Conservation (phyloP, 1,140 invertebrate species). For the Diabrotica undecimpunctata region DNA sequence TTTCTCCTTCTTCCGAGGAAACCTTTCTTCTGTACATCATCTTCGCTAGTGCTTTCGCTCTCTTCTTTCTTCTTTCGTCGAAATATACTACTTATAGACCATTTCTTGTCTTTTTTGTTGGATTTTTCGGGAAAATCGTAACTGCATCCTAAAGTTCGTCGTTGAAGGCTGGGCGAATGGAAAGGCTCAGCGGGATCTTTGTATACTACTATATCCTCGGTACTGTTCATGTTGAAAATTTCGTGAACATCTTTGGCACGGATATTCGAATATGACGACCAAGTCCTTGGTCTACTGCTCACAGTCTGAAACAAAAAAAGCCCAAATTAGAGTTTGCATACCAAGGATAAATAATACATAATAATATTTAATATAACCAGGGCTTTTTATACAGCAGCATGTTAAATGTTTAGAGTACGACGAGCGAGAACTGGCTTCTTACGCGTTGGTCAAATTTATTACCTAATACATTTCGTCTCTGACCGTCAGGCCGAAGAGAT, state of each 20-base stretch:
- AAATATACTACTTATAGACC: conserved; percentile 69
- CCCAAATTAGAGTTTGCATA: not conserved
- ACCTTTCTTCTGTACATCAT: conserved; percentile 52
- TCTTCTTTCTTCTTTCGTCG: conserved; percentile 63
- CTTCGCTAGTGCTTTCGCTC: conserved; percentile 59
- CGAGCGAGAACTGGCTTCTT: too few species aligned
- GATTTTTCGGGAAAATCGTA: conserved; percentile 43
- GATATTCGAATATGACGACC: conserved; percentile 43
- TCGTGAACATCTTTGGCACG: conserved; percentile 35
- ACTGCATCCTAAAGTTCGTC: conserved; percentile 33
- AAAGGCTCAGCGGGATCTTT: conserved; percentile 29
- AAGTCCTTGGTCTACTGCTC: conserved; percentile 38
- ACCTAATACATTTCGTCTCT: too few species aligned
- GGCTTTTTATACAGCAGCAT: too few species aligned
- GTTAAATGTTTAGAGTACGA: too few species aligned
- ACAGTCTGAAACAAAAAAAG: conserved; percentile 42
- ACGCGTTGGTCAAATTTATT: too few species aligned
- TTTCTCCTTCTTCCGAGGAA: conserved; percentile 50
- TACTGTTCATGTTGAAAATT: conserved; percentile 39
- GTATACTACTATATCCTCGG: conserved; percentile 38
- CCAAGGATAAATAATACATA: too few species aligned
- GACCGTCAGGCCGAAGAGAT: too few species aligned
- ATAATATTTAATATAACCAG: too few species aligned
- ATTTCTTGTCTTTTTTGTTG: conserved; percentile 61
- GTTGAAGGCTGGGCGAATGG: conserved; percentile 32